Evolutionary conservation across 1,140 invertebrate species (phyloP).

Genomic region (Platyura marginata): DNA sequence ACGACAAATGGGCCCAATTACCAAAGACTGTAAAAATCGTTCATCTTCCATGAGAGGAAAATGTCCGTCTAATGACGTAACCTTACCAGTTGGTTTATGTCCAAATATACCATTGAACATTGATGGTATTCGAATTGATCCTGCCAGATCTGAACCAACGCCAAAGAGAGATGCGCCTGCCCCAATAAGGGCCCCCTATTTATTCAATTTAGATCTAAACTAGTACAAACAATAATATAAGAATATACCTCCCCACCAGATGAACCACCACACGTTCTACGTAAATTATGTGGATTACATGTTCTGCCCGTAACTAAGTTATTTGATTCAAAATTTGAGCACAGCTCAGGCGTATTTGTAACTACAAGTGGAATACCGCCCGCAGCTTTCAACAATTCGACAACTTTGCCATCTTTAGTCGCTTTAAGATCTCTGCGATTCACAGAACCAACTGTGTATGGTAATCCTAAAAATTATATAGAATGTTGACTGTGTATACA

Average conservation of each 20-base stretch:
- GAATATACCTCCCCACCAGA: constrained; percentile 48
- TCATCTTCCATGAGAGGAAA: constrained; percentile 30
- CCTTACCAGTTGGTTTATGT: constrained; percentile 55
- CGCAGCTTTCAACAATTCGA: constrained; percentile 35
- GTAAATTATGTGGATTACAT: constrained; percentile 57
- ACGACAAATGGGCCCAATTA: no score
- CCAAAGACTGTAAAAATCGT: constrained; percentile 28
- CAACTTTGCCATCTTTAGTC: constrained; percentile 36
- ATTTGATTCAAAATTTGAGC: constrained; percentile 47
- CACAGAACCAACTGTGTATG: constrained; percentile 40
- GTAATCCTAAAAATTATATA: no score
- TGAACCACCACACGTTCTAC: constrained; percentile 46
- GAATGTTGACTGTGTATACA: no score
- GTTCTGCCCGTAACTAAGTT: constrained; percentile 55
- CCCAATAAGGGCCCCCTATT: constrained; percentile 44
- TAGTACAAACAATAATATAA: background rate
- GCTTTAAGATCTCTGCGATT: constrained; percentile 33
- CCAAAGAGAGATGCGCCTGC: constrained; percentile 57
- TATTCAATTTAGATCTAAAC: no score
- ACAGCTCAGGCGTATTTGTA: constrained; percentile 68
- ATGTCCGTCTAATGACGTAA: constrained; percentile 34
- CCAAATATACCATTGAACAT: constrained; percentile 40
- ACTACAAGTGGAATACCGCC: constrained; percentile 56
- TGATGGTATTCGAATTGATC: constrained; percentile 46
- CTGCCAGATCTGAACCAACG: constrained; percentile 69